Percentiles rank a stretch among this genome's conserved stretches.
These are phyloP conservation scores for Hypomesus transpacificus DNA, from an alignment of 2,113 vertebrate species.

Conservation along the genomic window DNA sequence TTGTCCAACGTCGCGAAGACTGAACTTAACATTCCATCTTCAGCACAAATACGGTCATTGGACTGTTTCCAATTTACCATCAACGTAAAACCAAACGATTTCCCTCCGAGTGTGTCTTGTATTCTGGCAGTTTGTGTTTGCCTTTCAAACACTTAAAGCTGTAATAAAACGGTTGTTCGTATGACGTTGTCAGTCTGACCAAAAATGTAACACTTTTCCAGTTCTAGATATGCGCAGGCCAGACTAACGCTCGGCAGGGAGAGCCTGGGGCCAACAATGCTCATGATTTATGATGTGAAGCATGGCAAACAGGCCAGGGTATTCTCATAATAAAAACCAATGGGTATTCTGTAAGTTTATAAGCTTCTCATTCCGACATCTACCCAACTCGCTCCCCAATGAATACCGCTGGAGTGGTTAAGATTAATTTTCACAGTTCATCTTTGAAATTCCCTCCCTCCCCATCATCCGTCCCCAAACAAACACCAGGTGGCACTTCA, in stretches of 20 bases:
- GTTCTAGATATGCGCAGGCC: no score
- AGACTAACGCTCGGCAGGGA: background rate
- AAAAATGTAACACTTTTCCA: background rate
- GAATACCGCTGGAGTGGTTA: conserved; percentile 38
- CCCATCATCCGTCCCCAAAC: background rate
- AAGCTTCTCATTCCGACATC: background rate
- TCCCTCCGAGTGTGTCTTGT: background rate
- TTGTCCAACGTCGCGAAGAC: no score
- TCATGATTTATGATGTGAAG: conserved; percentile 40
- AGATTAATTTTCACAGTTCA: conserved; percentile 47
- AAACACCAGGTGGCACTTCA: conserved; percentile 22
- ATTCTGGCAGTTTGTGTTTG: background rate
- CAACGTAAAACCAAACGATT: background rate
- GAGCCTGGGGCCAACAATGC: conserved; percentile 10
- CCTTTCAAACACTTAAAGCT: background rate
- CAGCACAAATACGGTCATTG: conserved; percentile 20
- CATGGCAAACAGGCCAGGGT: conserved; percentile 31
- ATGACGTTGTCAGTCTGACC: background rate
- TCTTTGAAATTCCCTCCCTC: background rate
- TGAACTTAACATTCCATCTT: conserved; percentile 30
- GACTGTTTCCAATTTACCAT: conserved; percentile 21
- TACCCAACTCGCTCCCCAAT: conserved; percentile 24
- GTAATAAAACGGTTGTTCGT: no score
- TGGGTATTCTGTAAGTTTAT: conserved; percentile 13
- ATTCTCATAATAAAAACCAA: conserved; percentile 27